Percentiles rank a stretch among this genome's conserved stretches.
phyloP scores from a whole-genome alignment of 30 jellyfish, hydroid and myxozoan species.

The Aurelia aurita region DNA sequence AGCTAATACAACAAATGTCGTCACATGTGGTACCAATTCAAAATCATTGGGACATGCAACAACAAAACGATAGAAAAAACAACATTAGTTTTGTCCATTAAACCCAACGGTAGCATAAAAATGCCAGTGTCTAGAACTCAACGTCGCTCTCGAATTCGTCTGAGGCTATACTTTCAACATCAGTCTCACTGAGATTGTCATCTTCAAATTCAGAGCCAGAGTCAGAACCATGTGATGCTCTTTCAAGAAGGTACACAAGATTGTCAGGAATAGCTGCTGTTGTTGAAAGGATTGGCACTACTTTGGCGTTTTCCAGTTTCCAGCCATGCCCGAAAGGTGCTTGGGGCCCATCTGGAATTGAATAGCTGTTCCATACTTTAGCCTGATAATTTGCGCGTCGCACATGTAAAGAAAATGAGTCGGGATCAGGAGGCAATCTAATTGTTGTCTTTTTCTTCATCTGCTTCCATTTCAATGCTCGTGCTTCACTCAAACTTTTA shows the following conservation, averaged over 20 bases:
- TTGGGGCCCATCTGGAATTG: slow-evolving; percentile 12
- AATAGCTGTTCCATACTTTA: background rate
- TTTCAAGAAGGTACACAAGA: background rate
- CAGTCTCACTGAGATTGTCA: too few relatives aligned
- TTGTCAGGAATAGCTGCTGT: background rate
- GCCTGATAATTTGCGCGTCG: slow-evolving; percentile 37
- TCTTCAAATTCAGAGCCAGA: too few relatives aligned
- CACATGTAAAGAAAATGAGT: slow-evolving; percentile 35
- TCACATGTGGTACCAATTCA: too few relatives aligned
- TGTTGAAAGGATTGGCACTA: slow-evolving; percentile 8
- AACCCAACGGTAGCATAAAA: too few relatives aligned
- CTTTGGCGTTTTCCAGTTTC: slow-evolving; percentile 20
- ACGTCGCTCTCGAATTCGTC: too few relatives aligned
- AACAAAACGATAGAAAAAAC: too few relatives aligned
- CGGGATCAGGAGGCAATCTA: slow-evolving; percentile 39
- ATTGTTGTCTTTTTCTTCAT: slow-evolving; percentile 34
- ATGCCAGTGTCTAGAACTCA: too few relatives aligned
- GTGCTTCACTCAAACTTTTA: slow-evolving; percentile 1
- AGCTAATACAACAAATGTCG: too few relatives aligned
- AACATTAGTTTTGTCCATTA: too few relatives aligned
- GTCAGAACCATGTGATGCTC: too few relatives aligned
- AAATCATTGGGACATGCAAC: too few relatives aligned
- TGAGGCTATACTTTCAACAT: too few relatives aligned
- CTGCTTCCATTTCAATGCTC: background rate
- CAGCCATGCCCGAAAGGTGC: slow-evolving; percentile 2